A percentile compares a stretch with the other conserved stretches of the same genome.
Evolutionary conservation across 2,888 invertebrate species (phyloP).

Genomic region (Nowickia ferox): DNA sequence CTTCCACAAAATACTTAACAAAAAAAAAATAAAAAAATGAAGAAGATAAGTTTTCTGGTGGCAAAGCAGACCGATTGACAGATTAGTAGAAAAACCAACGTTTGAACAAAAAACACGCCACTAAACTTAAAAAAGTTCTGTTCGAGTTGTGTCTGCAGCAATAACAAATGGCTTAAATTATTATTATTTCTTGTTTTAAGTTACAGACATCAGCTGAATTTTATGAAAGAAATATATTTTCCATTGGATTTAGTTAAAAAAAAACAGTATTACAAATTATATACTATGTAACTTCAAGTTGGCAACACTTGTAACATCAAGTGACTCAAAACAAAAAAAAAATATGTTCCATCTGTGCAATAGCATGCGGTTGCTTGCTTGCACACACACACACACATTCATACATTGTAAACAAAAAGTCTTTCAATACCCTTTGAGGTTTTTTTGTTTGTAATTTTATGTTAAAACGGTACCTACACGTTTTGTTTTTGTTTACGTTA

Average conservation of each 20-base stretch:
- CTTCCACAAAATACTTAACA: neutral
- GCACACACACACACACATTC: neutral
- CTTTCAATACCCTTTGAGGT: neutral
- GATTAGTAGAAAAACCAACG: conserved; percentile 14
- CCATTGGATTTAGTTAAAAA: neutral
- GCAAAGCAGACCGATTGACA: conserved; percentile 15
- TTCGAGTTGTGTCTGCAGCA: conserved; percentile 32
- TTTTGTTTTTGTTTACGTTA: neutral
- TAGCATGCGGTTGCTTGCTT: neutral
- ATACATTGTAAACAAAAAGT: neutral
- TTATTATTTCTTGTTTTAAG: neutral
- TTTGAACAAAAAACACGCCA: neutral
- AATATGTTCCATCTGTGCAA: neutral
- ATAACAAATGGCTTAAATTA: conserved; percentile 54
- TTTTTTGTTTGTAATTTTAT: neutral
- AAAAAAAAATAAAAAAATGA: neutral
- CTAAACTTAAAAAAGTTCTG: conserved; percentile 30
- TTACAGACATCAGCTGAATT: conserved; percentile 36
- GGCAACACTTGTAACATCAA: neutral
- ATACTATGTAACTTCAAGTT: neutral
- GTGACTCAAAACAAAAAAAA: neutral
- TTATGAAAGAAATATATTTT: neutral
- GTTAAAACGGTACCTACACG: neutral
- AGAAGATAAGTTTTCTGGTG: neutral
- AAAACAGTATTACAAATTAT: neutral